Percentiles rank a stretch among this genome's conserved stretches.
Evolutionary conservation across 2,888 invertebrate genomes (phyloP).

Genomic region (Cosmorhoe ocellata): DNA sequence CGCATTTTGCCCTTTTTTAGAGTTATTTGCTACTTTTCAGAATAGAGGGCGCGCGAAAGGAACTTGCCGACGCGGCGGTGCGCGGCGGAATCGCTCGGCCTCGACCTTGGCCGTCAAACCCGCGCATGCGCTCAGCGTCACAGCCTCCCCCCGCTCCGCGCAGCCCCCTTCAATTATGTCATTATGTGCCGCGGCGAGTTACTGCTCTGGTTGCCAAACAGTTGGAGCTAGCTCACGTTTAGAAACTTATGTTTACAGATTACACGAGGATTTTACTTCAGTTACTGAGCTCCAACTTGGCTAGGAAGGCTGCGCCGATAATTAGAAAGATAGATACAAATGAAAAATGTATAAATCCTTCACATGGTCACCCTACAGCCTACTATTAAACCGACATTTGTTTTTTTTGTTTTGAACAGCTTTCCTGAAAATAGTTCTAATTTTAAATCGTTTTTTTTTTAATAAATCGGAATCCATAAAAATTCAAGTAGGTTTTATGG

Average conservation of each 20-base stretch:
- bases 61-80: conserved; percentile 76
- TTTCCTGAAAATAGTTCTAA: too few species aligned
- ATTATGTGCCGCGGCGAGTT: conserved; percentile 66
- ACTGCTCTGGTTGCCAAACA: conserved; percentile 72
- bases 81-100: conserved; percentile 79
- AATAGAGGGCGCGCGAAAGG: conserved; percentile 64
- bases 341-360: too few species aligned
- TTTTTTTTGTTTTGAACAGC: too few species aligned
- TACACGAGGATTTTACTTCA: background rate
- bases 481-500: too few species aligned
- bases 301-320: too few species aligned
- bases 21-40: conserved; percentile 47
- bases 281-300: background rate
- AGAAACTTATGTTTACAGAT: conserved; percentile 19
- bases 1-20: conserved; percentile 60
- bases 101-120: conserved; percentile 82
- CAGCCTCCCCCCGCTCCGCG: conserved; percentile 43
- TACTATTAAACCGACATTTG: too few species aligned
- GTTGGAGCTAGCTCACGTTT: conserved; percentile 53
- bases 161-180: conserved; percentile 75
- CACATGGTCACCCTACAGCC: too few species aligned
- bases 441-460: too few species aligned
- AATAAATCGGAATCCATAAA: too few species aligned
- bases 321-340: too few species aligned
- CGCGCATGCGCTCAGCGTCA: conserved; percentile 77